Evolutionary conservation across 2,797 vertebrate genomes (phyloP).

Genomic region (Siniperca undulata): DNA sequence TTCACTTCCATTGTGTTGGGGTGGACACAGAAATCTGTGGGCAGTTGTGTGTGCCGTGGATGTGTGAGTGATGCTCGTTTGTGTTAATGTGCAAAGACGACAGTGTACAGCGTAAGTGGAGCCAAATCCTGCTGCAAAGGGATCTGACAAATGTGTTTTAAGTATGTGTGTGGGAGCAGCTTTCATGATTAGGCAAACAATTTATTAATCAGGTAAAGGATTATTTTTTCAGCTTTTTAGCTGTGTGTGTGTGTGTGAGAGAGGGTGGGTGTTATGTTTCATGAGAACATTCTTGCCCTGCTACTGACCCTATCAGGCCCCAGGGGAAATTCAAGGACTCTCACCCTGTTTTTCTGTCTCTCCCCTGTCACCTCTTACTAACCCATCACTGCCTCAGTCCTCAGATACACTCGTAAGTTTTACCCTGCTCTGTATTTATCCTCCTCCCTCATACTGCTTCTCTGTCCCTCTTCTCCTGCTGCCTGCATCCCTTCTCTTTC

Average conservation of each 20-base stretch:
- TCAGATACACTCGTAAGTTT: not conserved
- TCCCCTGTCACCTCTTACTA: conserved; percentile 16
- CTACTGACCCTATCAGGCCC: conserved; percentile 62
- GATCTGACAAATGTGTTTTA: not conserved
- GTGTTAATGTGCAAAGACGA: conserved; percentile 9
- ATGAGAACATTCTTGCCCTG: conserved; percentile 83
- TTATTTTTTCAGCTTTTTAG: conserved; percentile 4
- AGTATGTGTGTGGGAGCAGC: not conserved
- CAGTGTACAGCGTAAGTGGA: not conserved
- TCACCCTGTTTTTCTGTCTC: conserved; percentile 35
- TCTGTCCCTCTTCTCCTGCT: conserved; percentile 1
- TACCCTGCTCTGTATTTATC: not conserved
- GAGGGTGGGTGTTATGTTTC: conserved; percentile 67
- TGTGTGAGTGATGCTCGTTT: conserved; percentile 8
- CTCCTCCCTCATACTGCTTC: not conserved
- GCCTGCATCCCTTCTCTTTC: not conserved
- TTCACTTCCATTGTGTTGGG: not conserved
- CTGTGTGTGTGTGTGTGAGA: not conserved
- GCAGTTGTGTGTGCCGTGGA: not conserved
- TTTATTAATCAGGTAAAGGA: conserved; percentile 1
- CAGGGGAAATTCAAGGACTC: conserved; percentile 39
- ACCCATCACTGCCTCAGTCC: conserved; percentile 7
- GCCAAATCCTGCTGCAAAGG: not conserved
- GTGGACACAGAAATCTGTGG: not conserved
- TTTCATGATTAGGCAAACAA: not conserved